Evolutionary conservation across 2,888 invertebrate genomes (phyloP).

Genomic region (Acronicta psi): DNA sequence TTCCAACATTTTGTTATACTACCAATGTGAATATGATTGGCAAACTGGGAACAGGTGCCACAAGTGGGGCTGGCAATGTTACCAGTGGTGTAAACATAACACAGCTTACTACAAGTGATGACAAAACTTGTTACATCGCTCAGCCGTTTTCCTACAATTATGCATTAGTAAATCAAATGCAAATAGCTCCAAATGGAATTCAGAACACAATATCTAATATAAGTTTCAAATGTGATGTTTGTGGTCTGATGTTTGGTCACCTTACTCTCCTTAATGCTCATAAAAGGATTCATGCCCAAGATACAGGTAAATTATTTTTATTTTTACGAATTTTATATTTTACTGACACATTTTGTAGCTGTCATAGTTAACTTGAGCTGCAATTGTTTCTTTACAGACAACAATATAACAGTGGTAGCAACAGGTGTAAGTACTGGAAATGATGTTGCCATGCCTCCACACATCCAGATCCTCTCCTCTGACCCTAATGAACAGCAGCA

Average conservation of each 20-base stretch:
- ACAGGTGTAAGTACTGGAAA: constrained; percentile 79
- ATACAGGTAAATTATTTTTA: constrained; percentile 86
- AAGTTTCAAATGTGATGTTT: constrained; percentile 96
- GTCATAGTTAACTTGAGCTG: background rate
- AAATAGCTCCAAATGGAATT: constrained; percentile 91
- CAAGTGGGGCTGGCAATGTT: constrained; percentile 72
- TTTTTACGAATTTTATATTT: too few species aligned
- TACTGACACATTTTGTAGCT: too few species aligned
- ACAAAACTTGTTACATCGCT: constrained; percentile 93
- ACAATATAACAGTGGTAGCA: constrained; percentile 89
- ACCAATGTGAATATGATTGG: constrained; percentile 92
- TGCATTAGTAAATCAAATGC: constrained; percentile 96
- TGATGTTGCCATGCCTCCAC: constrained; percentile 84
- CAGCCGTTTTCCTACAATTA: constrained; percentile 94
- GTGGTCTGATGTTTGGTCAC: constrained; percentile 95
- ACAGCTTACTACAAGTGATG: constrained; percentile 90
- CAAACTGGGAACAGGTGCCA: constrained; percentile 86
- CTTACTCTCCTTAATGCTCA: constrained; percentile 95
- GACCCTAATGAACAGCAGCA: constrained; percentile 80
- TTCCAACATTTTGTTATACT: constrained; percentile 92
- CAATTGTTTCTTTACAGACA: constrained; percentile 71
- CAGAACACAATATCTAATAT: constrained; percentile 94
- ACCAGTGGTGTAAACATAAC: constrained; percentile 91
- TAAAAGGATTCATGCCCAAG: constrained; percentile 93
- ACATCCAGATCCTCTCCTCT: constrained; percentile 83